Evolutionary conservation across 2,888 invertebrate species (phyloP).

Genomic region (Dolomedes plantarius): DNA sequence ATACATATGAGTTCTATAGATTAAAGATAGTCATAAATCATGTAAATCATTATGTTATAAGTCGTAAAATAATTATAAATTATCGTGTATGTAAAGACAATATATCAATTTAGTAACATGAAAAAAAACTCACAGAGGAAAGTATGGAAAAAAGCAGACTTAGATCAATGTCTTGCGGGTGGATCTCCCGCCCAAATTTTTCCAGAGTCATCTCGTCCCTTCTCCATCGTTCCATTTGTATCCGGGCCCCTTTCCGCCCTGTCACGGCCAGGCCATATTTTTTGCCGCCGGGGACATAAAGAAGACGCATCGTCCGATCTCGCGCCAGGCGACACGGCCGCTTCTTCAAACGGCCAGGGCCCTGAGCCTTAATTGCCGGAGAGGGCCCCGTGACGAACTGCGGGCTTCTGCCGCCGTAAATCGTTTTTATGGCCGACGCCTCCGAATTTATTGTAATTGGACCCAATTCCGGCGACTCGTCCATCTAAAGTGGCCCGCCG

Average conservation of each 20-base stretch:
- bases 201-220: too few species aligned
- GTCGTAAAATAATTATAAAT: too few species aligned
- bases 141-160: too few species aligned
- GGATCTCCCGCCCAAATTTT: too few species aligned
- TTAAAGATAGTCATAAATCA: too few species aligned
- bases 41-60: too few species aligned
- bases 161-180: too few species aligned
- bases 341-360: conserved; percentile 67
- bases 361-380: conserved; percentile 67
- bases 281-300: conserved; percentile 61
- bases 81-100: too few species aligned
- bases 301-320: conserved; percentile 63
- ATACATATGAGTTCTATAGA: too few species aligned
- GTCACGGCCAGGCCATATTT: conserved; percentile 58
- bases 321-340: conserved; percentile 61
- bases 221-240: conserved; percentile 34
- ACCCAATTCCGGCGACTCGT: conserved; percentile 66
- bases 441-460: conserved; percentile 72
- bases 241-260: conserved; percentile 24
- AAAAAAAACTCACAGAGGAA: too few species aligned
- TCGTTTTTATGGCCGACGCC: conserved; percentile 69
- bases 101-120: too few species aligned
- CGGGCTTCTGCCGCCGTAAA: conserved; percentile 51
- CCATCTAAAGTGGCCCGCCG: conserved; percentile 62
- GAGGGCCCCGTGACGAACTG: conserved; percentile 27